A percentile compares a stretch with the other conserved stretches of the same genome.
These are phyloP conservation scores for Pedionomus torquatus DNA, from an alignment of 2,113 vertebrate genomes.

Conservation along the genomic window DNA sequence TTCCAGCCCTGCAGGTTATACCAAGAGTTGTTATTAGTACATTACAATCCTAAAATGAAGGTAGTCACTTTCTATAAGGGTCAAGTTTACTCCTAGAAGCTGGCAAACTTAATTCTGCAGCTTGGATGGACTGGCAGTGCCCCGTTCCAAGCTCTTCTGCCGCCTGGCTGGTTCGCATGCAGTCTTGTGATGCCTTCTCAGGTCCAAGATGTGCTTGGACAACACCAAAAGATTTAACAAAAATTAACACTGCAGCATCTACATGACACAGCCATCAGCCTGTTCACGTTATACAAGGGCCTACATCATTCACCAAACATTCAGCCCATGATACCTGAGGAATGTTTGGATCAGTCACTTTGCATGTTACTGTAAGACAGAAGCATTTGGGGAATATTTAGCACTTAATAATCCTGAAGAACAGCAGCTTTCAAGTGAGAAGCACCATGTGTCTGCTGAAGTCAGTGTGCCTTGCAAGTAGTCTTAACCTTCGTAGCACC, in stretches of 20 bases:
- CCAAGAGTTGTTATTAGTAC: conserved; percentile 58
- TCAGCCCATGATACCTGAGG: background rate
- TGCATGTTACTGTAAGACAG: background rate
- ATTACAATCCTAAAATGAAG: conserved; percentile 52
- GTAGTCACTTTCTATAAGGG: conserved; percentile 60
- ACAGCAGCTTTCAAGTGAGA: background rate
- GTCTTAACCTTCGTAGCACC: background rate
- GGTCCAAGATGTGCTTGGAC: background rate
- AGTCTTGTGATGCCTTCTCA: background rate
- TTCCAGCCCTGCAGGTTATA: conserved; percentile 72
- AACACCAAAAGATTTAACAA: background rate
- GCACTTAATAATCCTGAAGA: background rate
- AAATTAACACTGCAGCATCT: background rate
- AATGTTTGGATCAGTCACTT: background rate
- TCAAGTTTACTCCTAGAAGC: conserved; percentile 26
- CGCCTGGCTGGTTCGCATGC: background rate
- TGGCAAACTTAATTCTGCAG: background rate
- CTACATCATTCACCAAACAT: background rate
- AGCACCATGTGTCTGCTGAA: background rate
- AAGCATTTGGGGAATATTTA: background rate
- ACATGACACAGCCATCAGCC: background rate
- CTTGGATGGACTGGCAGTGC: background rate
- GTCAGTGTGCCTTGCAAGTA: background rate
- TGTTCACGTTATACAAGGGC: background rate
- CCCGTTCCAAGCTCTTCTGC: background rate